These are phyloP conservation scores for Asarcornis scutulata DNA, from an alignment of 2,113 vertebrate genomes.

Conservation along the genomic window DNA sequence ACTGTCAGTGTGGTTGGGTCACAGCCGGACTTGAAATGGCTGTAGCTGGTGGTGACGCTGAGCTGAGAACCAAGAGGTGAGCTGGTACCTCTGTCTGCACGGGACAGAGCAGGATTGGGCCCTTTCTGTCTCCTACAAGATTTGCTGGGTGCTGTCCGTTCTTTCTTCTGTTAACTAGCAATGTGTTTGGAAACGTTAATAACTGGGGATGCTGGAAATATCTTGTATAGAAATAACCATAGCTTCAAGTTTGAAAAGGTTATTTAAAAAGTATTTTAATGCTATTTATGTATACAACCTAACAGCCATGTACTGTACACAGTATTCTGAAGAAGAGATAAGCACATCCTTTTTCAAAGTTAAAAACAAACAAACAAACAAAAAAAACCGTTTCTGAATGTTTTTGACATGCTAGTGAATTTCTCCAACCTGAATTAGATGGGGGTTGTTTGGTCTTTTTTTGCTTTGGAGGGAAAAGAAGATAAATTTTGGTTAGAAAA, in stretches of 20 bases:
- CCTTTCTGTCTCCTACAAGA: not conserved
- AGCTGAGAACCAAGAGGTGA: not conserved
- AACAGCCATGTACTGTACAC: accelerated
- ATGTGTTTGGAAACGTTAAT: accelerated
- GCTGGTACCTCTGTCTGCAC: not conserved
- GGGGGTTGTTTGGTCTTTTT: not conserved
- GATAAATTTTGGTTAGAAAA: not conserved
- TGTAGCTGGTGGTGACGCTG: not conserved
- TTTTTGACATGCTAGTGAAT: not conserved
- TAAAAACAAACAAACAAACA: too few species aligned
- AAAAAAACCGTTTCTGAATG: not conserved
- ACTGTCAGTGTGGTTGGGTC: not conserved
- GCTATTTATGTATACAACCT: not conserved
- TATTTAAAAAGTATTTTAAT: not conserved
- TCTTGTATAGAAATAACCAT: not conserved
- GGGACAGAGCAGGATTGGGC: accelerated
- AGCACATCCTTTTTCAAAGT: not conserved
- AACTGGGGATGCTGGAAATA: not conserved
- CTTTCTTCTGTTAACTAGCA: accelerated
- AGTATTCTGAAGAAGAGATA: not conserved
- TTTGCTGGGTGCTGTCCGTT: not conserved
- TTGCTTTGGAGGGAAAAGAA: not conserved
- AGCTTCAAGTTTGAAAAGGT: not conserved
- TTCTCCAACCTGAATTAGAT: not conserved
- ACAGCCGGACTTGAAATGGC: accelerated